Conservation (phyloP, 2,113 vertebrate genomes). For the Sialia sialis region DNA sequence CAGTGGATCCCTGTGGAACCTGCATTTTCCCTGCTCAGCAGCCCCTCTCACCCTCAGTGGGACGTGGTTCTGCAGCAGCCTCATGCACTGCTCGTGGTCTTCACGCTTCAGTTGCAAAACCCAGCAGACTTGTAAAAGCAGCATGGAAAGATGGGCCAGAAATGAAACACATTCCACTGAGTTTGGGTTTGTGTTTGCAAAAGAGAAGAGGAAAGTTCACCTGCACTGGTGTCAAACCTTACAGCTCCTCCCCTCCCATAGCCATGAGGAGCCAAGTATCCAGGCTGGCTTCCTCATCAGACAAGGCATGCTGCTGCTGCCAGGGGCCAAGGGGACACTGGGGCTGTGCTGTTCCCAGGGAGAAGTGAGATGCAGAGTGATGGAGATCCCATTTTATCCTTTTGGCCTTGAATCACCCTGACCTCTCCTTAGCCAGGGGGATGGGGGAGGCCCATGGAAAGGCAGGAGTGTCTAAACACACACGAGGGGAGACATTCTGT, state of each 20-base stretch:
- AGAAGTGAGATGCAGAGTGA: neutral
- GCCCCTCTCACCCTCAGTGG: neutral
- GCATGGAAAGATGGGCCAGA: neutral
- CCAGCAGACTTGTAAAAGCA: slow-evolving; percentile 19
- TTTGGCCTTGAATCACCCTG: neutral
- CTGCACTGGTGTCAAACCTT: neutral
- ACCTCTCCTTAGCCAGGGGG: neutral
- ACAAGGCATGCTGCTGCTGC: neutral
- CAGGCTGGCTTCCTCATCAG: neutral
- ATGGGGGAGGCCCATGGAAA: neutral
- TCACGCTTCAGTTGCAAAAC: neutral
- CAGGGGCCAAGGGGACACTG: neutral
- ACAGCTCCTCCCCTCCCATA: neutral
- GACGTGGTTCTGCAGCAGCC: neutral
- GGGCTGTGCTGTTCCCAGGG: neutral
- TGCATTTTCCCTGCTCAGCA: neutral
- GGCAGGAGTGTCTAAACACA: neutral
- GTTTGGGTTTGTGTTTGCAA: neutral
- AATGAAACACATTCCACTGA: slow-evolving; percentile 32
- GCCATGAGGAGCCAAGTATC: neutral
- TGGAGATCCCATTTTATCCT: neutral
- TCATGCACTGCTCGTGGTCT: neutral
- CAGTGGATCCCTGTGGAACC: neutral
- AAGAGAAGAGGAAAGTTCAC: neutral
- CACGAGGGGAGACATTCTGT: neutral